A percentile compares a stretch with the other conserved stretches of the same genome.
These are phyloP conservation scores for Aplidium turbinatum DNA, from an alignment of 23 tunicate species.

Conservation along the genomic window DNA sequence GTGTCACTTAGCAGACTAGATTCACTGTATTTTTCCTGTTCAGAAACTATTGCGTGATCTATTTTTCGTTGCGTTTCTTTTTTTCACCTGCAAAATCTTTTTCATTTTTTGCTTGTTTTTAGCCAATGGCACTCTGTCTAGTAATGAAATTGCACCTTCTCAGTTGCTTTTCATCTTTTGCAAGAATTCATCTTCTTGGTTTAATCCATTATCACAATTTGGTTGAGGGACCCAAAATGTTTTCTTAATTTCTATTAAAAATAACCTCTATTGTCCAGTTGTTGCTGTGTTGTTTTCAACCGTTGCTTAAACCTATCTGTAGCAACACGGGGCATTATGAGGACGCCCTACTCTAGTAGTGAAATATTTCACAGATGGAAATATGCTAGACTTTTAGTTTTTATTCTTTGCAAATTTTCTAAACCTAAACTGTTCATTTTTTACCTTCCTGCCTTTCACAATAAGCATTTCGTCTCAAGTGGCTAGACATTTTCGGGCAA, in stretches of 20 bases:
- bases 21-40: background rate
- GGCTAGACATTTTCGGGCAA: too few relatives aligned
- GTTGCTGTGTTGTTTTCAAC: conserved; percentile 13
- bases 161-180: conserved; percentile 1
- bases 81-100: conserved; percentile 7
- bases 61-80: too few relatives aligned
- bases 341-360: too few relatives aligned
- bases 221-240: conserved; percentile 10
- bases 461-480: too few relatives aligned
- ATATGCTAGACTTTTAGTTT: too few relatives aligned
- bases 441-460: too few relatives aligned
- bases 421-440: too few relatives aligned
- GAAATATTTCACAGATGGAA: too few relatives aligned
- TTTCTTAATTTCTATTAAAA: background rate
- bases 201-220: conserved; percentile 19
- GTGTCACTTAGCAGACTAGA: background rate
- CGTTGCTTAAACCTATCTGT: conserved; percentile 17
- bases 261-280: conserved; percentile 5
- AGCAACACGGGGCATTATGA: too few relatives aligned
- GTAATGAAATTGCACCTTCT: conserved; percentile 11
- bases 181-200: conserved; percentile 10
- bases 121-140: conserved; percentile 13
- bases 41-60: background rate
- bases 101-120: conserved; percentile 1
- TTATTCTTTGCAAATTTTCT: too few relatives aligned